Evolutionary conservation across 64 coral and sea anemone genomes (phyloP), one percentile per base, ranked within the genome.

Genomic region (Acropora yongei): DNA sequence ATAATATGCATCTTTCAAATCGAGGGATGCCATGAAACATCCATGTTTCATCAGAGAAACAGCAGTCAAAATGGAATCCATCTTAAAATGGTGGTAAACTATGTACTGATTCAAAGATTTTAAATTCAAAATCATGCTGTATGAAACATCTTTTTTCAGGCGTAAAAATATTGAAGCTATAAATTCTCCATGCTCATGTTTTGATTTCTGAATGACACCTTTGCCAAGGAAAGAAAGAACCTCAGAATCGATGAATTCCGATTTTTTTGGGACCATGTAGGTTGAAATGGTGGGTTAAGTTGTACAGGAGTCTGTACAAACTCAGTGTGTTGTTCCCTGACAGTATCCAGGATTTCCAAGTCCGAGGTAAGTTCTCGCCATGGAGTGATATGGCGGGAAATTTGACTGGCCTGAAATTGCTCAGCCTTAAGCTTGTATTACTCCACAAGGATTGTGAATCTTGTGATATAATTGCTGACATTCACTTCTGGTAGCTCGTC

Each of bases 221-320:
- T 87, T 87, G 1, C 39, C 47, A 16, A 44, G 14, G 44, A 89
- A 13, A 42, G 9, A 41, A 49, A 46, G 12, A 16, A 89, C 13
- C 45, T 89, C 75, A 1, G 87, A 78, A 66, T 89, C 74, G 8
- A 89, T 89, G 66, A 89, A 61, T 63, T 77, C 72, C 45, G 40
- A 53, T 49, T 89, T 17, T 45, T 11, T 4, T 60, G 0, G 0
- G 73, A 47, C 73, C 73, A 89, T 45, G 41, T 20, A 5, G 87
- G 75, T 45, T 89, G 58, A 63, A 63, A 63, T 63, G 58, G 58
- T 3, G 58, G 58, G 9, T 13, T 71, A 77, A 44, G 72, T 77
- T 88, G 86, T 44, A 8, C 13, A 1, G 86, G 86, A 5, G 39
- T 77, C 20, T 39, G 1, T 7, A 13, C 57, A 77, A 88, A 88